Percentiles rank a stretch among this genome's conserved stretches.
Evolutionary conservation across 1,140 invertebrate genomes (phyloP).

Genomic region (Penaeus chinensis): DNA sequence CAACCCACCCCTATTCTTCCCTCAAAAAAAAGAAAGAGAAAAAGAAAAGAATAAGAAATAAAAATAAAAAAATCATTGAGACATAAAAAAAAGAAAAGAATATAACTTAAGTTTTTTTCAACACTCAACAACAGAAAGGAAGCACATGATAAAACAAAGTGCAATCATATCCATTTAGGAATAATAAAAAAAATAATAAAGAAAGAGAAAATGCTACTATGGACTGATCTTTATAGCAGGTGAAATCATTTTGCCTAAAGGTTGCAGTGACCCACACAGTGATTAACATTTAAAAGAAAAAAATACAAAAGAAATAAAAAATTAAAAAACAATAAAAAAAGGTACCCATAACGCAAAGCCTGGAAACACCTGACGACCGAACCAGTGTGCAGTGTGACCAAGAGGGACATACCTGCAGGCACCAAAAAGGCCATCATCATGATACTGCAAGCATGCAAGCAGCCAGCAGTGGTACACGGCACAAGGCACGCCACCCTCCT

Average conservation of each 20-base stretch:
- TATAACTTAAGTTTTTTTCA: background rate
- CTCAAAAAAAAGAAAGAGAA: too few relatives aligned
- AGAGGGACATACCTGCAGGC: conserved; percentile 60
- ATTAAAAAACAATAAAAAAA: background rate
- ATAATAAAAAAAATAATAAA: conserved; percentile 3
- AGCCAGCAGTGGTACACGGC: conserved; percentile 62
- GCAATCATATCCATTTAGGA: conserved; percentile 36
- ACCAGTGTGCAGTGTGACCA: conserved; percentile 52
- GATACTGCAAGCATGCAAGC: conserved; percentile 59
- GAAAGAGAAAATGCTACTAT: background rate
- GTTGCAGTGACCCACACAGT: conserved; percentile 56
- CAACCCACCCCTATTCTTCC: too few relatives aligned
- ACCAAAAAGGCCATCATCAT: conserved; percentile 55
- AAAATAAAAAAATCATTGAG: background rate
- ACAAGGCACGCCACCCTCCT: conserved; percentile 62
- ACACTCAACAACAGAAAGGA: conserved; percentile 34
- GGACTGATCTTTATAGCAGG: conserved; percentile 34
- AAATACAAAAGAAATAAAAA: background rate
- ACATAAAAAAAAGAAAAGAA: conserved; percentile 27
- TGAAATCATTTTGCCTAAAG: conserved; percentile 37
- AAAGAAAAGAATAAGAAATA: too few relatives aligned
- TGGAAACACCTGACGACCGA: conserved; percentile 57
- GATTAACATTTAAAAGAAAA: conserved; percentile 13
- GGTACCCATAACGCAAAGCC: conserved; percentile 48
- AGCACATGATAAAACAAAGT: conserved; percentile 32